Evolutionary conservation across 2,888 invertebrate species (phyloP).

Genomic region (Rhamphomyia laevipes): DNA sequence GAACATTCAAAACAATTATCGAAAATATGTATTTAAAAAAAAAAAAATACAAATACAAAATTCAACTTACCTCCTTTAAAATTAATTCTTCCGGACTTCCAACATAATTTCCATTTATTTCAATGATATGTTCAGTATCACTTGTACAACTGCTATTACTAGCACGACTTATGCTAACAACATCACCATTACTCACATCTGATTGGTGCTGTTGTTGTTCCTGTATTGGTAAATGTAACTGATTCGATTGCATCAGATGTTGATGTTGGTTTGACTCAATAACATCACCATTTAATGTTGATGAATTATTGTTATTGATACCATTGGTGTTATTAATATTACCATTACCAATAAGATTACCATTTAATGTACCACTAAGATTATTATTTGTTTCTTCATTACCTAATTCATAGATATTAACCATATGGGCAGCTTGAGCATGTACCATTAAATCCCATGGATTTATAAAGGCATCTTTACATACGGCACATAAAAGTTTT

Average conservation of each 20-base stretch:
- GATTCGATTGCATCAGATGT: too few species aligned
- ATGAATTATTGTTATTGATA: background rate
- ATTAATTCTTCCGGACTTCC: conserved; percentile 24
- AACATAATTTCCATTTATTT: conserved; percentile 9
- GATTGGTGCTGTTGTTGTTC: conserved; percentile 12
- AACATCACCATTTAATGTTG: background rate
- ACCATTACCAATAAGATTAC: conserved; percentile 1
- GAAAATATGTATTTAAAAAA: too few species aligned
- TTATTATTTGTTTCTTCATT: conserved; percentile 26
- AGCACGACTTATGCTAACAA: background rate
- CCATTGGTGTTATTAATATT: background rate
- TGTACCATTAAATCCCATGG: conserved; percentile 62
- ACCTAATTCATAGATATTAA: conserved; percentile 55
- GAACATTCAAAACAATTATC: too few species aligned
- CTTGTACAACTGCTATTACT: conserved; percentile 1
- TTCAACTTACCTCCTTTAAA: conserved; percentile 33
- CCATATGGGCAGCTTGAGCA: conserved; percentile 56
- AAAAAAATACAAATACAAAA: too few species aligned
- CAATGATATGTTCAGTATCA: conserved; percentile 1
- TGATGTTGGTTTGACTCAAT: background rate
- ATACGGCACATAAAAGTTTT: conserved; percentile 50
- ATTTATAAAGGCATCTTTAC: conserved; percentile 52
- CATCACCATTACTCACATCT: background rate
- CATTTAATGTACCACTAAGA: conserved; percentile 11
- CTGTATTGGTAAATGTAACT: conserved; percentile 1